phyloP scores from a whole-genome alignment of 1,140 invertebrate species.

The Dreissena polymorpha region DNA sequence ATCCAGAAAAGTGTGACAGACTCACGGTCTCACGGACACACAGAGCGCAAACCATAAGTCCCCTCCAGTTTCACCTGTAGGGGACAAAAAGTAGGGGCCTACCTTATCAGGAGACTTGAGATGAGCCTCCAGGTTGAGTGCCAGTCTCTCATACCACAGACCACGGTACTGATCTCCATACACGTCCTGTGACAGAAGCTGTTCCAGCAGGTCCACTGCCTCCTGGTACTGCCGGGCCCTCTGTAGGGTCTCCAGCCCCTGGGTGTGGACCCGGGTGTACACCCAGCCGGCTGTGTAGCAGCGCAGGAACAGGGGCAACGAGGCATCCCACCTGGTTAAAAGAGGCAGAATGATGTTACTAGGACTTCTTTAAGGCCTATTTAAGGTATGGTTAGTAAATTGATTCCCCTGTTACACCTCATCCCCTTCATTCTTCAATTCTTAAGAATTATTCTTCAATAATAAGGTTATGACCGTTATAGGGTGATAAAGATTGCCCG shows the following conservation, averaged over 20 bases:
- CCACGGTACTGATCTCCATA: constrained; percentile 80
- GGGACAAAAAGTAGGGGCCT: constrained; percentile 10
- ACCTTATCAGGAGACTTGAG: constrained; percentile 80
- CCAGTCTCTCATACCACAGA: constrained; percentile 82
- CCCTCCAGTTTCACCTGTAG: no score
- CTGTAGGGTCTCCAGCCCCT: neutral
- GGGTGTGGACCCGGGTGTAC: constrained; percentile 72
- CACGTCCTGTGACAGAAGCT: constrained; percentile 79
- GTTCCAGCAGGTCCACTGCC: constrained; percentile 79
- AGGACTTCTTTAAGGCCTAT: no score
- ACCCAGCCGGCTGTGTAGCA: constrained; percentile 80
- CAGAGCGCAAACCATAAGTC: no score
- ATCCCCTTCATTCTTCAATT: constrained; percentile 43
- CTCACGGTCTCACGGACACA: no score
- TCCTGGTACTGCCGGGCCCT: constrained; percentile 74
- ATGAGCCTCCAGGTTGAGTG: constrained; percentile 82
- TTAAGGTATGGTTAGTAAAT: no score
- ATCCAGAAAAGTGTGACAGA: no score
- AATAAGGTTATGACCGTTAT: constrained; percentile 79
- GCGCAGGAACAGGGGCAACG: constrained; percentile 80
- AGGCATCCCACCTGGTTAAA: constrained; percentile 73
- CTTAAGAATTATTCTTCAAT: constrained; percentile 81
- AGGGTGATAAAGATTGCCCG: no score
- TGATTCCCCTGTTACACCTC: no score
- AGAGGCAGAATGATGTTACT: no score